A percentile compares a stretch with the other conserved stretches of the same genome.
Evolutionary conservation across 2,113 vertebrate species (phyloP).

Genomic region (Struthidea cinerea): DNA sequence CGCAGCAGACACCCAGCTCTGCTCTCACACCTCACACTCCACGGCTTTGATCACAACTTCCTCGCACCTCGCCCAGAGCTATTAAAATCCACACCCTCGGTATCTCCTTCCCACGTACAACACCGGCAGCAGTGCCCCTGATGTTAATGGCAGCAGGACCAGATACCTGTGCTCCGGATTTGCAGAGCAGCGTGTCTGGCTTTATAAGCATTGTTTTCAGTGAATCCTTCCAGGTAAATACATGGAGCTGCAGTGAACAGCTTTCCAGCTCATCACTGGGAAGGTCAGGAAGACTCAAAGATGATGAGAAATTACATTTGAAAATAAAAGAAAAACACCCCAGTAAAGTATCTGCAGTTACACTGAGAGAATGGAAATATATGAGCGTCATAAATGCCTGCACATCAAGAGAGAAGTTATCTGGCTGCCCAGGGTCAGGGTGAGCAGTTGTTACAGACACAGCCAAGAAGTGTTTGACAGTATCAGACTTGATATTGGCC

Average conservation of each 20-base stretch:
- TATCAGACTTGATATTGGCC: background rate
- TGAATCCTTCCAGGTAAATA: background rate
- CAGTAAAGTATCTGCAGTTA: background rate
- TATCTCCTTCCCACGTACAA: background rate
- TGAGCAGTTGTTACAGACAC: background rate
- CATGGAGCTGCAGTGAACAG: background rate
- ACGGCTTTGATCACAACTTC: background rate
- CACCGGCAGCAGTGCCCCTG: background rate
- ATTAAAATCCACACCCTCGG: background rate
- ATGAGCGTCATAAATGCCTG: background rate
- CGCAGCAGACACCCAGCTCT: background rate
- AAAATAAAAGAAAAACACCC: background rate
- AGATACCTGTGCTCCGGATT: background rate
- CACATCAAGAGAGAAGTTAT: background rate
- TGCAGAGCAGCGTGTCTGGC: background rate
- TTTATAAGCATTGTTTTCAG: background rate
- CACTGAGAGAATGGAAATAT: background rate
- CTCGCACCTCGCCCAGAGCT: background rate
- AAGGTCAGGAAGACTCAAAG: background rate
- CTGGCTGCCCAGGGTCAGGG: background rate
- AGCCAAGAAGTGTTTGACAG: background rate
- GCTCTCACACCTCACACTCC: background rate
- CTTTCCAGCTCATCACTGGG: background rate
- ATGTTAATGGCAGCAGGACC: background rate
- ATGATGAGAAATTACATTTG: background rate